Evolutionary conservation across 2,113 vertebrate species (phyloP).

Genomic region (Trochalopteron elliotii): DNA sequence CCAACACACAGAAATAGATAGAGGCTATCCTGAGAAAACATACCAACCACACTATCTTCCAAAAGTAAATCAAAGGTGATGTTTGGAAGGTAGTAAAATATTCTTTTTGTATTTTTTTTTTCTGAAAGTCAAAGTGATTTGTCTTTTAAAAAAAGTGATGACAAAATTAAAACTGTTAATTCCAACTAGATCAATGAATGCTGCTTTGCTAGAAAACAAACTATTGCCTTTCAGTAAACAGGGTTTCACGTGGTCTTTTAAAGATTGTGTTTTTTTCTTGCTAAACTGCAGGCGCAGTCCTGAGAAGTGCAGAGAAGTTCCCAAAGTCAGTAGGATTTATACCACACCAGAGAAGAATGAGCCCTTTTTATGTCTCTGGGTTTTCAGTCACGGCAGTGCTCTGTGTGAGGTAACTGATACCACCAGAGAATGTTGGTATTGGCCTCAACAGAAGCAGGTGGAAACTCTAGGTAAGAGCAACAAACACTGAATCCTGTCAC

Average conservation of each 20-base stretch:
- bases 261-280: neutral
- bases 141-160: neutral
- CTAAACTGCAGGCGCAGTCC: neutral
- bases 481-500: neutral
- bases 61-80: neutral
- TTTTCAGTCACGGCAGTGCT: neutral
- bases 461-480: neutral
- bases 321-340: neutral
- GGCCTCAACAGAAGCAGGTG: neutral
- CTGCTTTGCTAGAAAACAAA: slow-evolving; percentile 22
- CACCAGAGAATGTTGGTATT: neutral
- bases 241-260: neutral
- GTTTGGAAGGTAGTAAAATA: slow-evolving; percentile 11
- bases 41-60: slow-evolving; percentile 25
- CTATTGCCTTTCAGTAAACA: slow-evolving; percentile 14
- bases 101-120: neutral
- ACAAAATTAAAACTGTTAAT: neutral
- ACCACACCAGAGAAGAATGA: neutral
- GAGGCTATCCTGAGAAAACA: slow-evolving; percentile 60
- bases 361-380: neutral
- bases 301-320: slow-evolving; percentile 20
- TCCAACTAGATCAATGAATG: neutral
- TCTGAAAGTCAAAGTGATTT: neutral
- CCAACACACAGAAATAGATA: slow-evolving; percentile 50
- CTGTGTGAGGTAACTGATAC: neutral